These are phyloP conservation scores for Pandemis heparana DNA, from an alignment of 2,888 invertebrate species.

Conservation along the genomic window DNA sequence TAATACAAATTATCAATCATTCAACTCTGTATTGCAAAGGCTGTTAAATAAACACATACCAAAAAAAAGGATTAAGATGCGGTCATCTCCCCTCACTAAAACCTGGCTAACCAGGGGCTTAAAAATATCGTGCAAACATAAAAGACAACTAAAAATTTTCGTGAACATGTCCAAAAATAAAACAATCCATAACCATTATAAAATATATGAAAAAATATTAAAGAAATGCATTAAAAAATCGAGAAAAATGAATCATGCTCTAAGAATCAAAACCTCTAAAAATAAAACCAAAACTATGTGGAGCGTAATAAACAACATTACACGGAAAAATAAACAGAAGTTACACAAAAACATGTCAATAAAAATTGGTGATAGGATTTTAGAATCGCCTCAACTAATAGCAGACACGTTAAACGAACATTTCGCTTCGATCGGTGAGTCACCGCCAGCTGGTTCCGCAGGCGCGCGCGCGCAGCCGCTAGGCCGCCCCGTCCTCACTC, in stretches of 20 bases:
- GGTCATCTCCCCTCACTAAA: too few species aligned
- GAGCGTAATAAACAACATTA: not conserved
- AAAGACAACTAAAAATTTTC: conserved; percentile 10
- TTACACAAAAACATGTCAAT: too few species aligned
- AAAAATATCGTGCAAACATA: conserved; percentile 5
- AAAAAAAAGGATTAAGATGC: not conserved
- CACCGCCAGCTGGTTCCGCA: not conserved
- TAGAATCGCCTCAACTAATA: too few species aligned
- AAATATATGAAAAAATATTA: not conserved
- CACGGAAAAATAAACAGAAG: too few species aligned
- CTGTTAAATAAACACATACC: not conserved
- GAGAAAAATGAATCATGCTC: not conserved
- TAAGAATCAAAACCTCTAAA: not conserved
- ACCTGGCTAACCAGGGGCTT: not conserved
- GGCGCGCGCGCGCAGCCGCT: not conserved
- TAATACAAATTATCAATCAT: not conserved
- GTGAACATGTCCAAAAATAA: not conserved
- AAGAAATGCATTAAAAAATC: conserved; percentile 16
- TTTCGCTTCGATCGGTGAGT: not conserved
- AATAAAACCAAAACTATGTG: conserved; percentile 15
- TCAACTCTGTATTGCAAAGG: not conserved
- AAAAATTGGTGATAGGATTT: too few species aligned
- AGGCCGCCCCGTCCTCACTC: too few species aligned
- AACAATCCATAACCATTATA: not conserved
- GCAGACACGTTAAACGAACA: too few species aligned